Conservation (phyloP, 1,140 invertebrate genomes). For the Heliconius melpomene region DNA sequence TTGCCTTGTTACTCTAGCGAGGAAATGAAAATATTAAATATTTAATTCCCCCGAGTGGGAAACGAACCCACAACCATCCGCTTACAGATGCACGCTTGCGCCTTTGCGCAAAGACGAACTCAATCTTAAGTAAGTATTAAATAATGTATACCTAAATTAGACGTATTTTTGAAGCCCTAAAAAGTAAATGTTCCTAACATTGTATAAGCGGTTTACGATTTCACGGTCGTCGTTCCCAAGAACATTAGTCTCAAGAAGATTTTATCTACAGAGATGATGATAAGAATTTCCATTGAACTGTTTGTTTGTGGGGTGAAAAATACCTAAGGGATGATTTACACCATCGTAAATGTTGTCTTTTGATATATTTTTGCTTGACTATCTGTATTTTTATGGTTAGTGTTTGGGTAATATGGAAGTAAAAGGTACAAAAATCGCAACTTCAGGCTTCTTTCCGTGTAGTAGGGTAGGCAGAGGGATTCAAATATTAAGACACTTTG, state of each 20-base stretch:
- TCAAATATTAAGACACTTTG: too few relatives aligned
- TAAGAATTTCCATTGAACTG: constrained; percentile 62
- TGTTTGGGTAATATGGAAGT: too few relatives aligned
- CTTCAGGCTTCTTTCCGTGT: too few relatives aligned
- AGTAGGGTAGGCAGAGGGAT: too few relatives aligned
- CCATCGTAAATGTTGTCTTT: background rate
- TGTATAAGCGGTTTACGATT: constrained; percentile 35
- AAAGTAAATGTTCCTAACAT: background rate
- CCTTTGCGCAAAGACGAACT: too few relatives aligned
- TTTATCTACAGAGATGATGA: constrained; percentile 54
- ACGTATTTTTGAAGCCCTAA: background rate
- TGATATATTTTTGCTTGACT: background rate
- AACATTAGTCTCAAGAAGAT: constrained; percentile 46
- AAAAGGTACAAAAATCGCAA: too few relatives aligned
- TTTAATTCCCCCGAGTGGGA: too few relatives aligned
- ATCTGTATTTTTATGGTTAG: background rate
- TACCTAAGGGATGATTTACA: constrained; percentile 36
- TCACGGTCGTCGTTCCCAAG: constrained; percentile 6
- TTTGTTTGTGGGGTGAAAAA: constrained; percentile 45
- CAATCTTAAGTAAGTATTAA: background rate
- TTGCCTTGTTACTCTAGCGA: too few relatives aligned
- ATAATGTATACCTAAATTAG: background rate
- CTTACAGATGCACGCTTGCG: too few relatives aligned
- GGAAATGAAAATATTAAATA: too few relatives aligned
- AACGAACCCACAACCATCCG: too few relatives aligned